phyloP scores from a whole-genome alignment of 2,888 invertebrate genomes.

The Bombylius major region DNA sequence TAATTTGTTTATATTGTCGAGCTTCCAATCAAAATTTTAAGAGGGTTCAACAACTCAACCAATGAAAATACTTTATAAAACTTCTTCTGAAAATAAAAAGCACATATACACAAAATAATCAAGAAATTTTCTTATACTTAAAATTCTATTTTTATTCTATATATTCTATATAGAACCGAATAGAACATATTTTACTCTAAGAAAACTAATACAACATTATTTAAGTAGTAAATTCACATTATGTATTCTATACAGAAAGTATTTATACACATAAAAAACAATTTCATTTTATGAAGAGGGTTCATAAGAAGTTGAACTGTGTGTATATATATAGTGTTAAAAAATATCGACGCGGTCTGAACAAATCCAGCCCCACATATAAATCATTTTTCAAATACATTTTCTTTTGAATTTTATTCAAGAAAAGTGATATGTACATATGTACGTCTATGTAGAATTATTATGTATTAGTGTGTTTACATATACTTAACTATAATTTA shows the following conservation, averaged over 20 bases:
- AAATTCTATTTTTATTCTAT: too few relatives aligned
- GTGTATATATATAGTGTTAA: too few relatives aligned
- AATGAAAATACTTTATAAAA: constrained; percentile 10
- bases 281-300: background rate
- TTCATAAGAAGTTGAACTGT: background rate
- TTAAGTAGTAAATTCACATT: background rate
- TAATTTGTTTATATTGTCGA: constrained; percentile 4
- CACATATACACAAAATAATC: too few relatives aligned
- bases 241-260: background rate
- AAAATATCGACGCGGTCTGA: background rate
- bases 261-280: too few relatives aligned
- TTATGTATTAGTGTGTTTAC: background rate
- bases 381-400: background rate
- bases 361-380: background rate
- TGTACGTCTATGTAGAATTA: too few relatives aligned
- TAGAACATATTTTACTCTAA: background rate
- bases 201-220: background rate
- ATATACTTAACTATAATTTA: background rate
- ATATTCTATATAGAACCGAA: too few relatives aligned
- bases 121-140: too few relatives aligned
- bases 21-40: constrained; percentile 13
- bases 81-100: background rate
- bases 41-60: constrained; percentile 12
- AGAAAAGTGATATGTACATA: too few relatives aligned
- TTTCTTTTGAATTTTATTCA: too few relatives aligned